Evolutionary conservation across 2,113 vertebrate genomes (phyloP).

Genomic region (Oxyruncus cristatus): DNA sequence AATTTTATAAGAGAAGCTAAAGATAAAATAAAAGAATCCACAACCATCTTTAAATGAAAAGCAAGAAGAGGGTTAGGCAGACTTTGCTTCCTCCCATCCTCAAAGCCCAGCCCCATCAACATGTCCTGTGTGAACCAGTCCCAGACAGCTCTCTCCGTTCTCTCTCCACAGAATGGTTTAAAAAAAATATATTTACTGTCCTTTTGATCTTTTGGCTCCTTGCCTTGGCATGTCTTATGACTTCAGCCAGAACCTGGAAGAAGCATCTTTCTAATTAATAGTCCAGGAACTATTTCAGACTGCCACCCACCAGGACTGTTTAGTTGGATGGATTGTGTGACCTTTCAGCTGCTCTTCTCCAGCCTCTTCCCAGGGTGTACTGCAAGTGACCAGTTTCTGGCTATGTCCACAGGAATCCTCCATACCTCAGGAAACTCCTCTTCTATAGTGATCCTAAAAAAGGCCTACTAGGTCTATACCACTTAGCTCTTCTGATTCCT

Average conservation of each 20-base stretch:
- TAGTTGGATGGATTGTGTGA: constrained; percentile 33
- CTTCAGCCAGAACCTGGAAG: constrained; percentile 41
- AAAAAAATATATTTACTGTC: constrained; percentile 41
- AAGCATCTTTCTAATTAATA: constrained; percentile 61
- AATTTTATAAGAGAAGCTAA: background rate
- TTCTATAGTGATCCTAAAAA: background rate
- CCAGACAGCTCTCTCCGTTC: background rate
- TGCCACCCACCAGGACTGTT: constrained; percentile 64
- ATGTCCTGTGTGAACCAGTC: background rate
- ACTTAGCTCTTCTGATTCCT: background rate
- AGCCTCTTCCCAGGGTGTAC: background rate
- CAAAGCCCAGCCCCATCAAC: background rate
- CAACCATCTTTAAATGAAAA: background rate
- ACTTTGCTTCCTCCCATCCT: background rate
- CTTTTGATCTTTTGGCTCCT: constrained; percentile 63
- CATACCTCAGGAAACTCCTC: background rate
- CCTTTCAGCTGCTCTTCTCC: constrained; percentile 21
- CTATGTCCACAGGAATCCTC: background rate
- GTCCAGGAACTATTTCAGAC: constrained; percentile 64
- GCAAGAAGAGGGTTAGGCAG: background rate
- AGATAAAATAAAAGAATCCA: background rate
- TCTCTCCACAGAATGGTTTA: constrained; percentile 3
- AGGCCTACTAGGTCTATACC: background rate
- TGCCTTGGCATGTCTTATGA: constrained; percentile 43
- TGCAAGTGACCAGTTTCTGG: background rate